A percentile compares a stretch with the other conserved stretches of the same genome.
Conservation (phyloP, 2,113 vertebrate species). For the Origma solitaria region DNA sequence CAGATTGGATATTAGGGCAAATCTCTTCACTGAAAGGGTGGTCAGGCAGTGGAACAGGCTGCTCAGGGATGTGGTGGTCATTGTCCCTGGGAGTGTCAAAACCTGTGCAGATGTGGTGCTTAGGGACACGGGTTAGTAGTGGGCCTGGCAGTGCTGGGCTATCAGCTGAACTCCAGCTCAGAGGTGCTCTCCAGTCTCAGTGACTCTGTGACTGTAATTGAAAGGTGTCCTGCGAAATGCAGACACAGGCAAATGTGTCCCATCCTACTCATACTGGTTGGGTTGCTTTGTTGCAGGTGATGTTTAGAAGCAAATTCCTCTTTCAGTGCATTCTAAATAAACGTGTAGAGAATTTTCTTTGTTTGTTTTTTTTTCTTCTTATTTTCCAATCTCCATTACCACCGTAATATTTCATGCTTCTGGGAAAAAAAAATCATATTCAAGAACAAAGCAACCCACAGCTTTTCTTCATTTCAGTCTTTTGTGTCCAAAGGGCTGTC, state of each 20-base stretch:
- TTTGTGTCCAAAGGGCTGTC: constrained; percentile 65
- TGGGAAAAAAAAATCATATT: constrained; percentile 42
- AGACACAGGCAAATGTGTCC: neutral
- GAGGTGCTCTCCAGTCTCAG: neutral
- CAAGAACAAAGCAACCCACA: constrained; percentile 66
- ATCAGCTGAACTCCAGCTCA: neutral
- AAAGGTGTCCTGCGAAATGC: neutral
- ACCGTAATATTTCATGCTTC: constrained; percentile 66
- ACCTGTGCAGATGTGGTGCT: neutral
- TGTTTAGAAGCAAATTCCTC: constrained; percentile 56
- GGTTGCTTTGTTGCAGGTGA: constrained; percentile 36
- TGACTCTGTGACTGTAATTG: neutral
- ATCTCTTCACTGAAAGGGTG: neutral
- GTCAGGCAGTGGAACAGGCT: neutral
- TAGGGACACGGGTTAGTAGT: neutral
- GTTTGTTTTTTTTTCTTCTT: neutral
- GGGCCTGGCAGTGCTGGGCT: neutral
- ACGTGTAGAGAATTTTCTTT: constrained; percentile 18
- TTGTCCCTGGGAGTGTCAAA: neutral
- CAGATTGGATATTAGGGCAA: neutral
- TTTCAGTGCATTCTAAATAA: constrained; percentile 52
- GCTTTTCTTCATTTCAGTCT: constrained; percentile 68
- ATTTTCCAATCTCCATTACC: constrained; percentile 57
- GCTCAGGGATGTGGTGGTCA: neutral
- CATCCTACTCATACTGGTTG: neutral